Conservation (phyloP, 2,888 invertebrate species). For the Periphyllus acericola region DNA sequence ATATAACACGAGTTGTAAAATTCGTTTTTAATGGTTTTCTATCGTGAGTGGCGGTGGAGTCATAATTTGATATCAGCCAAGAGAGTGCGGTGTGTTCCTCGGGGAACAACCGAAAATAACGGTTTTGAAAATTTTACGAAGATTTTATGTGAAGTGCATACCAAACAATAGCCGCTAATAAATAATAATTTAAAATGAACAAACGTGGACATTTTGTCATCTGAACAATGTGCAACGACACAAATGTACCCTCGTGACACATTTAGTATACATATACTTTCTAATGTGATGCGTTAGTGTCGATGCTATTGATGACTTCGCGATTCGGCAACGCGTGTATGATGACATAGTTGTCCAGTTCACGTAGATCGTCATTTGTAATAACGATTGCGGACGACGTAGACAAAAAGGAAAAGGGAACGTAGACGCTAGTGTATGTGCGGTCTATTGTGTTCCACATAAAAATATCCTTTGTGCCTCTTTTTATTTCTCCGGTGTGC, state of each 20-base stretch:
- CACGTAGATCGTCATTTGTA: neutral
- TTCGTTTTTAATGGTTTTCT: neutral
- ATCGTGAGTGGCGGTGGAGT: neutral
- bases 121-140: neutral
- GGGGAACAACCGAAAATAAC: neutral
- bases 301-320: no score
- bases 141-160: neutral
- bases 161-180: neutral
- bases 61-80: neutral
- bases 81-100: neutral
- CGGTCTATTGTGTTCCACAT: neutral
- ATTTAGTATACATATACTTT: neutral
- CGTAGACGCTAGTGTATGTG: neutral
- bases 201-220: neutral
- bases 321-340: neutral
- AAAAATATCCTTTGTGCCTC: neutral
- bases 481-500: neutral
- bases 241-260: no score
- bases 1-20: constrained; percentile 7
- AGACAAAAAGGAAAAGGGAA: neutral
- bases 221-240: neutral
- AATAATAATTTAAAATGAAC: neutral
- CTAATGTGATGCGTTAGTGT: neutral
- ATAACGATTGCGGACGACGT: neutral
- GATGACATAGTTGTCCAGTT: neutral